These are phyloP conservation scores for Rhinoderma darwinii DNA, from an alignment of 2,113 vertebrate species.

Conservation along the genomic window DNA sequence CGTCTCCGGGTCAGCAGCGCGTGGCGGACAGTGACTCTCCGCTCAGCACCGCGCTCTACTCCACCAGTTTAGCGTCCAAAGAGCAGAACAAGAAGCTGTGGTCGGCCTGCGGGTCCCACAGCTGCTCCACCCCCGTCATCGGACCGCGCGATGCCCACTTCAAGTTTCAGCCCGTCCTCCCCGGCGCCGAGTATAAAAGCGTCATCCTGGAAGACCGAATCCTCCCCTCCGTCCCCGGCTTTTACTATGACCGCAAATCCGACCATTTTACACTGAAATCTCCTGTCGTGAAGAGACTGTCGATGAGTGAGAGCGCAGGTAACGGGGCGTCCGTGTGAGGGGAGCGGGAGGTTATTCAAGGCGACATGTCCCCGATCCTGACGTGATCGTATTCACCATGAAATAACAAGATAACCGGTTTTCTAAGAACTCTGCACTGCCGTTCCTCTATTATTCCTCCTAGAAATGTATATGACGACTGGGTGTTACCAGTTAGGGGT, in stretches of 20 bases:
- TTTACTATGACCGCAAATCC: slow-evolving; percentile 64
- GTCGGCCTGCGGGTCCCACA: slow-evolving; percentile 49
- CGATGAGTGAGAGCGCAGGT: slow-evolving; percentile 74
- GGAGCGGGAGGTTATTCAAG: too few relatives aligned
- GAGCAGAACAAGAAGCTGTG: slow-evolving; percentile 60
- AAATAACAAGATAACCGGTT: too few relatives aligned
- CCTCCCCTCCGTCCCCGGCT: slow-evolving; percentile 63
- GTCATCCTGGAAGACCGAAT: slow-evolving; percentile 37
- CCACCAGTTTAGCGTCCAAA: slow-evolving; percentile 60
- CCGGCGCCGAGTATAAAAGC: background rate
- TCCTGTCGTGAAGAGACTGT: slow-evolving; percentile 73
- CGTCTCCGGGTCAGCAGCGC: slow-evolving; percentile 26
- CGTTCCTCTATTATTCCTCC: too few relatives aligned
- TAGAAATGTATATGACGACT: too few relatives aligned
- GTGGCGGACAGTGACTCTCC: background rate
- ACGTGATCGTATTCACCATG: too few relatives aligned
- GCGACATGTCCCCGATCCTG: too few relatives aligned
- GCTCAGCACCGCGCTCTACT: slow-evolving; percentile 57
- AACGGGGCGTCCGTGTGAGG: too few relatives aligned
- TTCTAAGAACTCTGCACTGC: too few relatives aligned
- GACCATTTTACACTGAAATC: slow-evolving; percentile 64
- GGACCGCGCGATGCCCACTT: slow-evolving; percentile 61
- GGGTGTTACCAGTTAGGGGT: too few relatives aligned
- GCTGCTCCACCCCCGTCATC: slow-evolving; percentile 64
- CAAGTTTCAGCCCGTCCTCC: slow-evolving; percentile 54